Percentiles rank a stretch among this genome's conserved stretches.
Conservation (phyloP, 1,140 invertebrate species). For the Ladona fulva region DNA sequence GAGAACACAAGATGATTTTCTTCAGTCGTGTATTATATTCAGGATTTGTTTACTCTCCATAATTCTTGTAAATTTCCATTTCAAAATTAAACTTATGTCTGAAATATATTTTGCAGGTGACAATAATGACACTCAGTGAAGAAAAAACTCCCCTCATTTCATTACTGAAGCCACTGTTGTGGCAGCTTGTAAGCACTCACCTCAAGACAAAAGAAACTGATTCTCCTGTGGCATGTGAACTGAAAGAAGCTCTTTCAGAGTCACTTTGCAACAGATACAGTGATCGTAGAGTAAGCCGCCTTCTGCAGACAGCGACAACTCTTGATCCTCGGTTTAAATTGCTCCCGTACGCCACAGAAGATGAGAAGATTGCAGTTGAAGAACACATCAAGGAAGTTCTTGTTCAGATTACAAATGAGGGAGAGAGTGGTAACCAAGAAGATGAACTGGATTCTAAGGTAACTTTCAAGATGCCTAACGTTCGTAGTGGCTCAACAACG, state of each 20-base stretch:
- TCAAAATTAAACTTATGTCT: too few species aligned
- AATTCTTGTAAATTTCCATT: constrained; percentile 7
- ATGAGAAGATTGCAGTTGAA: constrained; percentile 36
- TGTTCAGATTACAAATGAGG: constrained; percentile 34
- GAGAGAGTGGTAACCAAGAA: constrained; percentile 21
- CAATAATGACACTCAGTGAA: constrained; percentile 43
- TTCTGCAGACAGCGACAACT: constrained; percentile 41
- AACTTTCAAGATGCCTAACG: not conserved
- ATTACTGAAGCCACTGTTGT: constrained; percentile 43
- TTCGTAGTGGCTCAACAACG: too few species aligned
- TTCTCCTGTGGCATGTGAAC: constrained; percentile 31
- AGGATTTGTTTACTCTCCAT: not conserved
- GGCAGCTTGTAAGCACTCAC: constrained; percentile 42
- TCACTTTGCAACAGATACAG: constrained; percentile 31
- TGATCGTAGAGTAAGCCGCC: constrained; percentile 34
- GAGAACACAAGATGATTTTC: too few species aligned
- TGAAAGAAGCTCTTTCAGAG: constrained; percentile 39
- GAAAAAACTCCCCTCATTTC: constrained; percentile 45
- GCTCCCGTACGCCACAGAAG: constrained; percentile 39
- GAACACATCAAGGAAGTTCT: constrained; percentile 39
- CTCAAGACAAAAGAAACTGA: constrained; percentile 39
- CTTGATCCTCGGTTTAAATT: constrained; percentile 39
- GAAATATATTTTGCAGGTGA: constrained; percentile 33
- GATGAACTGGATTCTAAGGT: not conserved
- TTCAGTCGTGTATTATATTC: too few species aligned